Percentiles rank a stretch among this genome's conserved stretches.
Conservation (phyloP, 2,113 vertebrate genomes). For the Poeciliopsis prolifica region DNA sequence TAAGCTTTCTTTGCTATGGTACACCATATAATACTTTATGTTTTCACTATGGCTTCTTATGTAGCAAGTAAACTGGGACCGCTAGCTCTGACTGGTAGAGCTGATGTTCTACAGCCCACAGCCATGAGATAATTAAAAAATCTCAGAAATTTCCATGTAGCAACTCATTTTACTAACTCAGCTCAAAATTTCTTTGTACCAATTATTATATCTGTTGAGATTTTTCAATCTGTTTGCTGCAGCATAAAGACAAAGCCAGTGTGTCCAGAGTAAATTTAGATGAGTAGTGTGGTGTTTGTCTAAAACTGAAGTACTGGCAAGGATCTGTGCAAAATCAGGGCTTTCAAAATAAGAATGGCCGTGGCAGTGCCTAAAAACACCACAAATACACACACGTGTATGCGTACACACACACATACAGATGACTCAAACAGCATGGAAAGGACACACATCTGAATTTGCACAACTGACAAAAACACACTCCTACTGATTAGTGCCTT, state of each 20-base stretch:
- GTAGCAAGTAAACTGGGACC: no score
- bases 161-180: slow-evolving; percentile 38
- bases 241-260: slow-evolving; percentile 26
- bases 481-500: slow-evolving; percentile 57
- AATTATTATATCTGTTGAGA: slow-evolving; percentile 15
- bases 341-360: background rate
- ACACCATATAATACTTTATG: background rate
- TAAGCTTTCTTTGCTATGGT: background rate
- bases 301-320: slow-evolving; percentile 13
- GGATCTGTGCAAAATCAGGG: slow-evolving; percentile 17
- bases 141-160: background rate
- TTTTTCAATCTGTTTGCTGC: slow-evolving; percentile 31
- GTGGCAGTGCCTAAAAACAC: background rate
- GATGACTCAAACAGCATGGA: slow-evolving; percentile 2
- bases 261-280: slow-evolving; percentile 45
- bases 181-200: slow-evolving; percentile 8
- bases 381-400: background rate
- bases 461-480: slow-evolving; percentile 45
- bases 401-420: background rate
- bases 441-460: slow-evolving; percentile 24
- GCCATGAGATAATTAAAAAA: no score
- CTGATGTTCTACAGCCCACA: no score
- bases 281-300: background rate
- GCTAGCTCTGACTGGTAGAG: no score
- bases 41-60: background rate